These are phyloP conservation scores for Tiliacea aurago DNA, from an alignment of 2,888 invertebrate species.

Conservation along the genomic window DNA sequence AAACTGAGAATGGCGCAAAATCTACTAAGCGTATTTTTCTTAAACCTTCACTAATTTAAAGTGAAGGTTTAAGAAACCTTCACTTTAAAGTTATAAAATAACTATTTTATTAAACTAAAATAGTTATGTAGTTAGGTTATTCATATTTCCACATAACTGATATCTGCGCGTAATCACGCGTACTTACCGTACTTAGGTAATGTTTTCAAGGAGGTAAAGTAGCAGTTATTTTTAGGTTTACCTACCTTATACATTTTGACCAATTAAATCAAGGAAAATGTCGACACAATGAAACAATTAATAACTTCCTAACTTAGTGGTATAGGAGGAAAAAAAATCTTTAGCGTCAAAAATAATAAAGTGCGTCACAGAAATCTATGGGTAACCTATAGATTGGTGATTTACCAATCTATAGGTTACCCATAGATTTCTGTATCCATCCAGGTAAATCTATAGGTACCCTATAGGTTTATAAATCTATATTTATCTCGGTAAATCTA, in stretches of 20 bases:
- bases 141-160: neutral
- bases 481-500: neutral
- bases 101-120: too few relatives aligned
- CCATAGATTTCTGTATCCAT: too few relatives aligned
- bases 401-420: neutral
- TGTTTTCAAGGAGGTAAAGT: neutral
- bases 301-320: constrained; percentile 15
- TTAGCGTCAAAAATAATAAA: neutral
- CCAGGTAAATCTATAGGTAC: too few relatives aligned
- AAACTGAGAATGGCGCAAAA: too few relatives aligned
- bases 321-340: constrained; percentile 1
- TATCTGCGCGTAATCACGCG: neutral
- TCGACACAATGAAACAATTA: constrained; percentile 3
- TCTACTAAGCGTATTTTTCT: too few relatives aligned
- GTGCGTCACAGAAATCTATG: too few relatives aligned
- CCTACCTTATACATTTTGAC: neutral
- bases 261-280: constrained; percentile 34
- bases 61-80: too few relatives aligned
- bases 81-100: too few relatives aligned
- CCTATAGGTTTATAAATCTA: too few relatives aligned
- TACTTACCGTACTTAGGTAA: too few relatives aligned
- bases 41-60: too few relatives aligned
- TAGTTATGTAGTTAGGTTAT: neutral
- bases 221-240: constrained; percentile 19
- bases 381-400: neutral